Evolutionary conservation across 1,140 invertebrate genomes (phyloP).

Genomic region (Orchesella cincta): DNA sequence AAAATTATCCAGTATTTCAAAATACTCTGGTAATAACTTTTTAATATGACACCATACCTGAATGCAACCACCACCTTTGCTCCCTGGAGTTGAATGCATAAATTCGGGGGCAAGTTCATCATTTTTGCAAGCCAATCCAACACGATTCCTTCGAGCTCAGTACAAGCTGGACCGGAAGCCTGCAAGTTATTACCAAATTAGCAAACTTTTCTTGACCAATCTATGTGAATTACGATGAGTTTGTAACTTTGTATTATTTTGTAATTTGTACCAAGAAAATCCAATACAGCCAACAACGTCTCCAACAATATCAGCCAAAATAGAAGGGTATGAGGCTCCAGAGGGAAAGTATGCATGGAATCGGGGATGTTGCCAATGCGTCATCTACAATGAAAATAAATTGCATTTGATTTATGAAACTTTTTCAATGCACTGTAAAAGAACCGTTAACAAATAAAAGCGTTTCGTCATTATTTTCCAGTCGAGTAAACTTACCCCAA

Average conservation of each 20-base stretch:
- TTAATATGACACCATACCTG: slow-evolving; percentile 59
- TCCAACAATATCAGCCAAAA: slow-evolving; percentile 95
- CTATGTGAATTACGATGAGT: too few species aligned
- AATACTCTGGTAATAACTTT: background rate
- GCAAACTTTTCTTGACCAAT: too few species aligned
- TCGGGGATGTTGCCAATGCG: slow-evolving; percentile 98
- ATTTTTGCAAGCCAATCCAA: slow-evolving; percentile 94
- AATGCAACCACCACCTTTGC: slow-evolving; percentile 89
- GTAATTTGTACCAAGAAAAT: slow-evolving; percentile 85
- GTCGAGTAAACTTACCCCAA: slow-evolving; percentile 71
- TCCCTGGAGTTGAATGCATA: slow-evolving; percentile 75
- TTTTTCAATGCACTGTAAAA: background rate
- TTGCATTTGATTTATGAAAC: background rate
- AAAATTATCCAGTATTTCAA: slow-evolving; percentile 28
- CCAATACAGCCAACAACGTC: slow-evolving; percentile 95
- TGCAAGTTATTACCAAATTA: slow-evolving; percentile 57
- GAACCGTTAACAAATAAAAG: too few species aligned
- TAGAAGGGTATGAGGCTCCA: slow-evolving; percentile 95
- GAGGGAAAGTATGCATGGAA: slow-evolving; percentile 99
- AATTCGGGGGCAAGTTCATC: slow-evolving; percentile 87
- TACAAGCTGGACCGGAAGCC: slow-evolving; percentile 95
- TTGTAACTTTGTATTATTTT: background rate
- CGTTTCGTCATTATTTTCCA: background rate
- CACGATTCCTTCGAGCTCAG: slow-evolving; percentile 95
- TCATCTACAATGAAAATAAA: slow-evolving; percentile 65